Evolutionary conservation across 2,888 invertebrate genomes (phyloP).

Genomic region (Phortica magna): DNA sequence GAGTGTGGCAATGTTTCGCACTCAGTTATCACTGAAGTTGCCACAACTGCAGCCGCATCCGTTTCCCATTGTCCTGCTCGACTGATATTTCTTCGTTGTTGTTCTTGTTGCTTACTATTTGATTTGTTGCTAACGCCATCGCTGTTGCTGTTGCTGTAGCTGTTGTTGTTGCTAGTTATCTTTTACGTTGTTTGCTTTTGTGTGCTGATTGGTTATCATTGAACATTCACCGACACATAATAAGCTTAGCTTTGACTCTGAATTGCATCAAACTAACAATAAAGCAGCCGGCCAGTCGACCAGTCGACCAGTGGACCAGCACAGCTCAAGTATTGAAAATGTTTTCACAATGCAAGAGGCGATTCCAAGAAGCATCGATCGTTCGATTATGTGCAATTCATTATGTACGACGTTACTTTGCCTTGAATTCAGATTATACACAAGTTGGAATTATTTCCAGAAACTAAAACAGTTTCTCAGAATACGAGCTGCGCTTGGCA

Average conservation of each 20-base stretch:
- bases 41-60: constrained; percentile 7
- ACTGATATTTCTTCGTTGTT: not conserved
- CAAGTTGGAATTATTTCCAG: too few relatives aligned
- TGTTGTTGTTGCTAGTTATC: constrained; percentile 14
- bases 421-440: too few relatives aligned
- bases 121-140: not conserved
- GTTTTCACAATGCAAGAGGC: too few relatives aligned
- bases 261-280: not conserved
- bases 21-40: constrained; percentile 34
- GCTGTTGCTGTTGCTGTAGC: not conserved
- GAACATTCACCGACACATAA: constrained; percentile 10
- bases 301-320: too few relatives aligned
- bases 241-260: not conserved
- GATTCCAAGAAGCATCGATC: too few relatives aligned
- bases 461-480: too few relatives aligned
- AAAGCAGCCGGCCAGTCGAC: not conserved
- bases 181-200: constrained; percentile 25
- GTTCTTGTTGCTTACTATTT: constrained; percentile 8
- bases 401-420: too few relatives aligned
- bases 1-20: constrained; percentile 43
- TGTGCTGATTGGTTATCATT: constrained; percentile 27
- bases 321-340: too few relatives aligned
- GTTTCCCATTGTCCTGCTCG: not conserved
- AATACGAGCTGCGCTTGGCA: too few relatives aligned
- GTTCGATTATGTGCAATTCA: too few relatives aligned